Evolutionary conservation across 2,888 invertebrate species (phyloP).

Genomic region (Orchesellides sinensis): DNA sequence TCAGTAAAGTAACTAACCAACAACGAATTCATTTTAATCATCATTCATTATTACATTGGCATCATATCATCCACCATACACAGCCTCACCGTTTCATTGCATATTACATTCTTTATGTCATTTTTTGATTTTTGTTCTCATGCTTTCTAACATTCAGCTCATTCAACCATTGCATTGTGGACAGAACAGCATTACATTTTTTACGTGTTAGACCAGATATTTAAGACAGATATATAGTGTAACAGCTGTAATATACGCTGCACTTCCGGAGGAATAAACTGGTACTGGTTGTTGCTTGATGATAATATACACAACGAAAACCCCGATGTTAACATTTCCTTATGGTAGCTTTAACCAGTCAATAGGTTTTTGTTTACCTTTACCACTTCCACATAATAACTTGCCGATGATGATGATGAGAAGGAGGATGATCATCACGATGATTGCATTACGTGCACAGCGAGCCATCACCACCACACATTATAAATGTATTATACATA

Average conservation of each 20-base stretch:
- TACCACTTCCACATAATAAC: conserved; percentile 43
- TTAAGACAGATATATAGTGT: conserved; percentile 18
- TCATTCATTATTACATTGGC: not conserved
- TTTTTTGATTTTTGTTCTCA: conserved; percentile 1
- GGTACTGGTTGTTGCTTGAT: conserved; percentile 50
- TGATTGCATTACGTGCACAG: conserved; percentile 57
- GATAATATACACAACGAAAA: conserved; percentile 22
- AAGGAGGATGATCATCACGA: too few species aligned
- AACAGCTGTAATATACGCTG: conserved; percentile 72
- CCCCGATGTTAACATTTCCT: conserved; percentile 44
- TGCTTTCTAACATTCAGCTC: not conserved
- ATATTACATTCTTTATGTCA: not conserved
- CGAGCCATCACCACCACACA: not conserved
- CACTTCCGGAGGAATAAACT: conserved; percentile 72
- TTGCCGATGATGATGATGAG: conserved; percentile 25
- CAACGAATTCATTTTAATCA: not conserved
- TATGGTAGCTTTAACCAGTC: conserved; percentile 42
- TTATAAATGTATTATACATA: not conserved
- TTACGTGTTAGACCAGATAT: too few species aligned
- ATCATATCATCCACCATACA: not conserved
- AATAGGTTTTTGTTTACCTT: conserved; percentile 40
- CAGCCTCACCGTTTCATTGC: not conserved
- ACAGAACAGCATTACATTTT: conserved; percentile 6
- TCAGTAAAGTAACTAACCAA: not conserved
- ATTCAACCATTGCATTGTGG: not conserved